phyloP scores from a whole-genome alignment of 2,113 vertebrate species.

The Stomatorhinus ivindoensis region DNA sequence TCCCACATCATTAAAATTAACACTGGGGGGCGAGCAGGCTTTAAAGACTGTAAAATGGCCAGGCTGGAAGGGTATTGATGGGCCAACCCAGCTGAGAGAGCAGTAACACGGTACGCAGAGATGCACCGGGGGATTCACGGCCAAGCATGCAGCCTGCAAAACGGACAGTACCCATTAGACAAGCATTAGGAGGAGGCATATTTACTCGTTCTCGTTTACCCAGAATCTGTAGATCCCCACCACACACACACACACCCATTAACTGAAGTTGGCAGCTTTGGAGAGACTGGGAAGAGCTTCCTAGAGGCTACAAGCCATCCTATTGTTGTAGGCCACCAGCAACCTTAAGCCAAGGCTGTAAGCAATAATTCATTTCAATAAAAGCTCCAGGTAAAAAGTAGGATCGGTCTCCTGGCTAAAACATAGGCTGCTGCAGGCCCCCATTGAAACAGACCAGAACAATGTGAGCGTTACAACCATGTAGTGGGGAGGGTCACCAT shows the following conservation, averaged over 20 bases:
- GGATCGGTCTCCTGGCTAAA: not conserved
- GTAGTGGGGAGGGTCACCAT: not conserved
- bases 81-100: not conserved
- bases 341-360: not conserved
- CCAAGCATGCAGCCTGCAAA: not conserved
- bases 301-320: not conserved
- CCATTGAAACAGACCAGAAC: too few species aligned
- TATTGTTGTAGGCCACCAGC: not conserved
- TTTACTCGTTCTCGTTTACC: not conserved
- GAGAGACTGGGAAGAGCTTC: not conserved
- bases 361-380: not conserved
- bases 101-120: not conserved
- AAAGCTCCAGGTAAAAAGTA: not conserved
- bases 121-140: not conserved
- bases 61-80: not conserved
- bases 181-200: not conserved
- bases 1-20: constrained; percentile 12
- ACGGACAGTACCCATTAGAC: constrained; percentile 1
- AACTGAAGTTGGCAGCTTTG: not conserved
- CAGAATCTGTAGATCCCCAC: not conserved
- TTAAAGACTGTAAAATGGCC: not conserved
- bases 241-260: not conserved
- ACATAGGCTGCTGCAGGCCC: too few species aligned
- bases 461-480: not conserved
- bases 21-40: not conserved